Base-by-base conservation (phyloP, 2,888 invertebrate species). In the Kuschelorhynchus macadamiae region DNA sequence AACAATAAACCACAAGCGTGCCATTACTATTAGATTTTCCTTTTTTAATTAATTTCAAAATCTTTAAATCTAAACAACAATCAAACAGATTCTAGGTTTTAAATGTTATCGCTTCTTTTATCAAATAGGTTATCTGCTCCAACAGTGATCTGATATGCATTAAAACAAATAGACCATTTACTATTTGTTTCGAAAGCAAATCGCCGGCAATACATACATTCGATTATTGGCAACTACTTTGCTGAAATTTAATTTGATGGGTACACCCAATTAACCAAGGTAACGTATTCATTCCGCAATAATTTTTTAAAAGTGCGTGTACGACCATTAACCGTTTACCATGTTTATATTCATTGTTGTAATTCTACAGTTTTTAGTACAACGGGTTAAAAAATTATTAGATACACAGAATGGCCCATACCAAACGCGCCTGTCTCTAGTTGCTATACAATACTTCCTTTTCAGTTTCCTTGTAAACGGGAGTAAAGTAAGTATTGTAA, bases 151-250 rank as follows among this genome's bases (percentile, higher is more conserved):
- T 36, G 53, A 53, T 46, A 41, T 53, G 14, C 41, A 41, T 25
- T 53, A 36, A 63, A 63, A 55, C 47, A 53, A 63, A 55, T 55
- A 55, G 55, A 63, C 55, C 62, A 63, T 53, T 55, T 55, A 63
- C 46, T 44, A 39, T 14, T 53, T 44, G 61, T 62, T 62, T 52
- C 52, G 44, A 52, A 62, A 60, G 17, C 41, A 39, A 62, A 49
- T 41, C 49, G 36, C 47, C 25, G 18, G 56, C 32, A 30, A 44
- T 47, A 47, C n/a, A n/a, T n/a, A n/a, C 21, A 3, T 44, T 62
- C 42, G 44, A 42, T 53, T 62, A 62, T 62, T 62, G 53, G 32
- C 21, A 62, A 62, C 41, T 62, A 53, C 20, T 53, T n/a, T 62
- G 36, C 44, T 52, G 50, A 53, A 52, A 41, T 12, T 12, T 16